These are phyloP conservation scores for Cerastoderma edule DNA, from an alignment of 2,888 invertebrate genomes.

Conservation along the genomic window DNA sequence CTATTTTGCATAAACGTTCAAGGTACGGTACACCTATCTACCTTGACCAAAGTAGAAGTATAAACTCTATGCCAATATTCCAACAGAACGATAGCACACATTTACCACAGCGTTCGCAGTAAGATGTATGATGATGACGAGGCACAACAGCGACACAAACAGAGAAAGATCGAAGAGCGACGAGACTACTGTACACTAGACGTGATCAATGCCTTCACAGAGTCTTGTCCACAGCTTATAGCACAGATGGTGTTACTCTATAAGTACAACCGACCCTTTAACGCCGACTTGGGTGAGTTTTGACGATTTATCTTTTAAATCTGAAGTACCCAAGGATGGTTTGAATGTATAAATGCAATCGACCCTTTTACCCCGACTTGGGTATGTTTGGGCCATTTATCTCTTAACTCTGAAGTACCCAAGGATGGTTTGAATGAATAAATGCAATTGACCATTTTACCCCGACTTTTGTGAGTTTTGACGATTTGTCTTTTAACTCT, in stretches of 20 bases:
- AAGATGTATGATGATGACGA: conserved; percentile 9
- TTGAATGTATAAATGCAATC: neutral
- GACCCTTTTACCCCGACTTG: conserved; percentile 20
- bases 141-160: conserved; percentile 23
- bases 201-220: conserved; percentile 48
- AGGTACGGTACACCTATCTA: too few relatives aligned
- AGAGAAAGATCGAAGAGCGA: conserved; percentile 34
- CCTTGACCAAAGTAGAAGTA: too few relatives aligned
- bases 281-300: conserved; percentile 27
- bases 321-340: neutral
- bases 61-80: too few relatives aligned
- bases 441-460: too few relatives aligned
- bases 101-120: conserved; percentile 22
- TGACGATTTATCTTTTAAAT: neutral
- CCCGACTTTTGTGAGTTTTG: too few relatives aligned
- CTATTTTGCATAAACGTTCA: too few relatives aligned
- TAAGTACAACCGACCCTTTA: conserved; percentile 29
- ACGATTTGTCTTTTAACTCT: too few relatives aligned
- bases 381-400: conserved; percentile 16
- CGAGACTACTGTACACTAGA: conserved; percentile 48
- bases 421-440: neutral
- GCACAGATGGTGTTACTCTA: conserved; percentile 42
- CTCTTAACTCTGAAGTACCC: neutral
- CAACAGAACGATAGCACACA: conserved; percentile 21
- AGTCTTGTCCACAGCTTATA: conserved; percentile 44